Conservation (phyloP, 2,888 invertebrate species). For the Mechanitis mazaeus region DNA sequence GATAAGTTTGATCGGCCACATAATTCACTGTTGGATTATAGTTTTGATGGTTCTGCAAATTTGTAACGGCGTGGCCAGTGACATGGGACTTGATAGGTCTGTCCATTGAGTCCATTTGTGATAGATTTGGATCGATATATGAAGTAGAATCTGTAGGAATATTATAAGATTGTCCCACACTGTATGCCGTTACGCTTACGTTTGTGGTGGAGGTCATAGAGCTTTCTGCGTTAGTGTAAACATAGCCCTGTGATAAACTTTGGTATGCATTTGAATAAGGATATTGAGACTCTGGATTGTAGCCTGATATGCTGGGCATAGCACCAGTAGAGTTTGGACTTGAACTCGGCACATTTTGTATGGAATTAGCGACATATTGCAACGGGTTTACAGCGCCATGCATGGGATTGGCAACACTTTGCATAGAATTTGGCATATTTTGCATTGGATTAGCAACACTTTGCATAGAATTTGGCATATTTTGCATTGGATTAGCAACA, state of each 20-base stretch:
- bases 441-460: constrained; percentile 5
- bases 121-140: constrained; percentile 36
- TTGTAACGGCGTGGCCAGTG: constrained; percentile 57
- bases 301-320: constrained; percentile 23
- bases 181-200: constrained; percentile 36
- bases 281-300: constrained; percentile 44
- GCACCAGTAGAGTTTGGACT: constrained; percentile 13
- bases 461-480: constrained; percentile 9
- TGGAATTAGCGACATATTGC: constrained; percentile 12
- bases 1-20: constrained; percentile 39
- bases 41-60: constrained; percentile 33
- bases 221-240: constrained; percentile 49
- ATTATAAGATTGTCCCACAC: constrained; percentile 37
- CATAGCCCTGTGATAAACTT: constrained; percentile 47
- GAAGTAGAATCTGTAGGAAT: constrained; percentile 27
- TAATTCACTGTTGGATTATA: constrained; percentile 33
- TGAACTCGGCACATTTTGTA: constrained; percentile 17
- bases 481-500: constrained; percentile 12
- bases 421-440: background rate
- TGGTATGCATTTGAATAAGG: constrained; percentile 42
- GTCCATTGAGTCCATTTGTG: constrained; percentile 56
- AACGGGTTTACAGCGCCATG: constrained; percentile 2
- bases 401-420: background rate
- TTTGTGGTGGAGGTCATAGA: constrained; percentile 39
- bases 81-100: constrained; percentile 68